phyloP scores from a whole-genome alignment of 1,140 invertebrate species.

The Drosophila melanogaster region DNA sequence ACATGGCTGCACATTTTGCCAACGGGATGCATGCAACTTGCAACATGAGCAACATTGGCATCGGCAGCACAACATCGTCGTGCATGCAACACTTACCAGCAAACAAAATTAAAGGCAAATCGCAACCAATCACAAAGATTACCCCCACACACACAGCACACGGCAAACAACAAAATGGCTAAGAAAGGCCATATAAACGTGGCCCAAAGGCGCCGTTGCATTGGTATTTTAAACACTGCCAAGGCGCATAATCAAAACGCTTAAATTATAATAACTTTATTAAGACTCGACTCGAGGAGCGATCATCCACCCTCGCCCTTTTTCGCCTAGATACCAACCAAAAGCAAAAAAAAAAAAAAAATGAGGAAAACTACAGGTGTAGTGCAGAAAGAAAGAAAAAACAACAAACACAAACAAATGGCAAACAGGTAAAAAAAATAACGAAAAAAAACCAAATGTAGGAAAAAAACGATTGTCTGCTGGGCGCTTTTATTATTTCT shows the following conservation, averaged over 20 bases:
- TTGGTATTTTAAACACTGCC: constrained; percentile 83
- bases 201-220: constrained; percentile 67
- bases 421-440: constrained; percentile 55
- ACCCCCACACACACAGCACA: constrained; percentile 65
- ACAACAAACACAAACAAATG: constrained; percentile 47
- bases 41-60: constrained; percentile 24
- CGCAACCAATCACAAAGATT: constrained; percentile 82
- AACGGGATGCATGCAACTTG: constrained; percentile 71
- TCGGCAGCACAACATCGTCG: constrained; percentile 39
- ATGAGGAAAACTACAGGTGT: constrained; percentile 59
- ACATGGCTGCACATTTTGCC: constrained; percentile 72
- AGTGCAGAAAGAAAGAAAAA: constrained; percentile 65
- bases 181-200: constrained; percentile 29
- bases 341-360: constrained; percentile 6
- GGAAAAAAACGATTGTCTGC: constrained; percentile 46
- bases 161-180: constrained; percentile 41
- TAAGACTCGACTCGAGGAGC: constrained; percentile 57
- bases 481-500: constrained; percentile 57
- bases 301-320: constrained; percentile 29
- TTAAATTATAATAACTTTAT: constrained; percentile 84
- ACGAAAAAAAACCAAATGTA: constrained; percentile 21
- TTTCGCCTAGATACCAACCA: constrained; percentile 30
- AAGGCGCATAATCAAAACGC: constrained; percentile 81
- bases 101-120: constrained; percentile 80
- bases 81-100: constrained; percentile 76